phyloP scores from a whole-genome alignment of 2,113 vertebrate genomes.

The Catharus bicknelli region DNA sequence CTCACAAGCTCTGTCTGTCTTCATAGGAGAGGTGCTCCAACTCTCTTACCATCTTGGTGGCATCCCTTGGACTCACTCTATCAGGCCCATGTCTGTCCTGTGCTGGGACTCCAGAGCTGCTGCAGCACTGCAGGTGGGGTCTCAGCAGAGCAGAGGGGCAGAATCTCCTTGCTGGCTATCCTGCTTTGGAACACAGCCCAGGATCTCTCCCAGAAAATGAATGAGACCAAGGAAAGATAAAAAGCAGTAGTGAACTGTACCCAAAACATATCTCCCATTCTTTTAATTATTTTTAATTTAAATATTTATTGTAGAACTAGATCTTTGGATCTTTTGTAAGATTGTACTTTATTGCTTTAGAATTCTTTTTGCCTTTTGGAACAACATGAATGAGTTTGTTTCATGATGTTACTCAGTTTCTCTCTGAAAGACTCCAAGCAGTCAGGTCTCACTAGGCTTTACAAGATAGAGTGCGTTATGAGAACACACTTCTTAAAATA shows the following conservation, averaged over 20 bases:
- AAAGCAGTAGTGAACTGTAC: not conserved
- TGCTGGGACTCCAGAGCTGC: not conserved
- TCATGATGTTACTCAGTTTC: not conserved
- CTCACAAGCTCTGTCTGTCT: not conserved
- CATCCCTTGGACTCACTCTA: fast-evolving
- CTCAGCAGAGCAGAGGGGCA: not conserved
- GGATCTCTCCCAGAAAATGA: not conserved
- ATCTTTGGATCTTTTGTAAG: not conserved
- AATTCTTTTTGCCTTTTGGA: not conserved
- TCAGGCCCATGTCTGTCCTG: not conserved
- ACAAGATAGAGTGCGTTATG: fast-evolving
- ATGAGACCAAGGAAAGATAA: not conserved
- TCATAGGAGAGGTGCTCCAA: not conserved
- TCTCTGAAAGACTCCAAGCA: not conserved
- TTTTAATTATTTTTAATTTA: not conserved
- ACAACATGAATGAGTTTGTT: not conserved
- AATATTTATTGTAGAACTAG: not conserved
- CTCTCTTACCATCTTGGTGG: not conserved
- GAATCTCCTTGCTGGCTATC: not conserved
- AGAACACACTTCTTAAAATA: not conserved
- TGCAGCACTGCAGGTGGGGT: not conserved
- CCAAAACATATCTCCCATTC: fast-evolving
- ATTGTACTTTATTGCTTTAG: not conserved
- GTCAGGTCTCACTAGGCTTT: not conserved
- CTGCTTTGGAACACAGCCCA: not conserved